Evolutionary conservation across 2,888 invertebrate species (phyloP).

Genomic region (Cyclophora albipunctata): DNA sequence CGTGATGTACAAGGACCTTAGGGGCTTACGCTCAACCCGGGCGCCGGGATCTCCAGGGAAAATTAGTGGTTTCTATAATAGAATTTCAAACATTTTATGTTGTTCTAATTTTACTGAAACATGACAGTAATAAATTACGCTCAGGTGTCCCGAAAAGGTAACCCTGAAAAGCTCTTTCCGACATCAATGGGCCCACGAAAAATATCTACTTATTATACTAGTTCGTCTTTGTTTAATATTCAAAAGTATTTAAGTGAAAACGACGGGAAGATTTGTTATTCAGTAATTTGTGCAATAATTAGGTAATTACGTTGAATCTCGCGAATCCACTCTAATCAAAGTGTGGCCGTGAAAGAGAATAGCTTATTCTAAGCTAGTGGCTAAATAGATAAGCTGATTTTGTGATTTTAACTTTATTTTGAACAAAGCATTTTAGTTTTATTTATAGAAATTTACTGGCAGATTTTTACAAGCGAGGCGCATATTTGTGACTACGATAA

Average conservation of each 20-base stretch:
- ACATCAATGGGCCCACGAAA: too few species aligned
- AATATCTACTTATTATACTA: too few species aligned
- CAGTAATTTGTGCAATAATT: conserved; percentile 42
- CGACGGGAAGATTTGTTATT: conserved; percentile 36
- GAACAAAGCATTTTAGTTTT: too few species aligned
- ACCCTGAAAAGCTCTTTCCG: too few species aligned
- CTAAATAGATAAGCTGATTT: too few species aligned
- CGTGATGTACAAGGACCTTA: conserved; percentile 65
- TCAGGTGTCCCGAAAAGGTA: background rate
- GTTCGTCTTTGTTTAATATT: too few species aligned
- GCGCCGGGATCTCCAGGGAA: conserved; percentile 35
- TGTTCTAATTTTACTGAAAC: conserved; percentile 13
- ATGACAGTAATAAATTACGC: conserved; percentile 1
- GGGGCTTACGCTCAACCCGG: conserved; percentile 45
- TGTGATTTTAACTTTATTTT: too few species aligned
- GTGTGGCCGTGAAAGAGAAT: conserved; percentile 56
- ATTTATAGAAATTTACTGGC: too few species aligned
- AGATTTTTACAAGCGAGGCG: too few species aligned
- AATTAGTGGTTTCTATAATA: conserved; percentile 55
- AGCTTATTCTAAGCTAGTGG: conserved; percentile 39
- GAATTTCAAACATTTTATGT: conserved; percentile 37
- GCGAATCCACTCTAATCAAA: conserved; percentile 45
- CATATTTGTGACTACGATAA: too few species aligned
- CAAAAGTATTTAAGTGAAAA: conserved; percentile 7
- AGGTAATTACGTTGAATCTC: conserved; percentile 50